Evolutionary conservation across 2,888 invertebrate species (phyloP).

Genomic region (Adela reaumurella): DNA sequence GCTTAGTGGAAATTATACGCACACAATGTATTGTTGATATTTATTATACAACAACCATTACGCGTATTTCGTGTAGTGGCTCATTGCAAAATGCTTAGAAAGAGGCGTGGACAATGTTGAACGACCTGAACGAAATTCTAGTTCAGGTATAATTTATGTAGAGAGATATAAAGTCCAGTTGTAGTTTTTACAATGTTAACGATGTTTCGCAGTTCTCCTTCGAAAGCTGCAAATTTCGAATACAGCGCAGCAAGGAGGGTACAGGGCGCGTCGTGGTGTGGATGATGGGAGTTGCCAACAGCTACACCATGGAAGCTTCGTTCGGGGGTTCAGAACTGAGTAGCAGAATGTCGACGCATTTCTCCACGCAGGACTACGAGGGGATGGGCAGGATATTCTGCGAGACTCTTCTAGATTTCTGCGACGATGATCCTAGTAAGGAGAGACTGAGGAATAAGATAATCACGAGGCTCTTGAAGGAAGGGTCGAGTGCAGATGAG

Average conservation of each 20-base stretch:
- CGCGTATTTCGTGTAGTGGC: too few relatives aligned
- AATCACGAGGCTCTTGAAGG: slow-evolving; percentile 71
- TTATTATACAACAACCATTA: too few relatives aligned
- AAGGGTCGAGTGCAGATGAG: slow-evolving; percentile 85
- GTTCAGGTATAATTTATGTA: too few relatives aligned
- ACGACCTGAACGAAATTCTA: too few relatives aligned
- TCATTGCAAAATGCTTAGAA: too few relatives aligned
- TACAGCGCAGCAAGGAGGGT: slow-evolving; percentile 91
- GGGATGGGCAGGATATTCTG: slow-evolving; percentile 86
- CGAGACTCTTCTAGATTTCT: slow-evolving; percentile 88
- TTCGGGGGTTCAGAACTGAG: slow-evolving; percentile 88
- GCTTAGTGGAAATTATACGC: too few relatives aligned
- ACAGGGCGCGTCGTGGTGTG: slow-evolving; percentile 92
- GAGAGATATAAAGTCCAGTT: too few relatives aligned
- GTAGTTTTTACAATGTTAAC: too few relatives aligned
- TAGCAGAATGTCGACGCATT: slow-evolving; percentile 78
- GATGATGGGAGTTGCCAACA: slow-evolving; percentile 92
- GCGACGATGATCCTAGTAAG: slow-evolving; percentile 81
- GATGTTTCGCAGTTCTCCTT: slow-evolving; percentile 81
- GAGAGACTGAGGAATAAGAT: slow-evolving; percentile 78
- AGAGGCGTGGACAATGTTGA: too few relatives aligned
- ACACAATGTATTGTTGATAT: too few relatives aligned
- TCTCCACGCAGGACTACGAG: slow-evolving; percentile 63
- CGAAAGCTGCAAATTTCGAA: slow-evolving; percentile 89
- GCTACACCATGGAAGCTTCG: slow-evolving; percentile 94